Base-by-base conservation (phyloP, 2,888 invertebrate species). In the Cerastoderma edule region DNA sequence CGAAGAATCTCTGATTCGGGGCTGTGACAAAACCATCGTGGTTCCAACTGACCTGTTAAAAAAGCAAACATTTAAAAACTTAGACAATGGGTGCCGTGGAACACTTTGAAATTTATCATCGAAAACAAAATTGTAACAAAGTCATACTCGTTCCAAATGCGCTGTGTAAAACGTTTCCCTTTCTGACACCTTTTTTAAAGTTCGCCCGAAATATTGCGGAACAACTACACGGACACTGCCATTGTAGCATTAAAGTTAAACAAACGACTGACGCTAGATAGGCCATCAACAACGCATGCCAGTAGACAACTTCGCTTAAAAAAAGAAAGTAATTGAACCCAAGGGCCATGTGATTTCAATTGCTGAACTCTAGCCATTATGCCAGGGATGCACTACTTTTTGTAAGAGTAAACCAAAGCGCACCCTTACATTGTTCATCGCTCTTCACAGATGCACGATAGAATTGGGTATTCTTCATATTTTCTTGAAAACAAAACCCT, bases 1-100 rank as follows among this genome's bases (percentile, higher is more conserved):
- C 78, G 65, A 87, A 89, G 10, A 83, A 71, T n/a, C 57, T 77
- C 67, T 87, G 83, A 68, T 80, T 88, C 0, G 89, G 83, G 0
- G 89, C 89, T 0, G 83, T 84, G 13, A 83, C 81, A 44, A 77
- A 81, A 2, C 78, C 72, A n/a, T 66, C 54, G 48, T 81, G 71
- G 68, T 88, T 89, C 87, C 88, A 88, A 8, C 46, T 13, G 19
- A 39, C 35, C 60, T 60, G 60, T n/a, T n/a, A n/a, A 39, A 60
- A 60, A 50, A 22, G 5, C 16, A 50, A 39, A 39, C 16, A 13
- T 39, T 13, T 16, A 13, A 39, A 13, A 39, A 39, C 16, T 39
- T 16, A 16, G 16, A 39, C 39, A 39, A 8, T 13, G 16, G 16
- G 10, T 39, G 16, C 16, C 16, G 39, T 8, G 10, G 39, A n/a